phyloP scores from a whole-genome alignment of 2,113 vertebrate genomes.

The Theristicus caerulescens region DNA sequence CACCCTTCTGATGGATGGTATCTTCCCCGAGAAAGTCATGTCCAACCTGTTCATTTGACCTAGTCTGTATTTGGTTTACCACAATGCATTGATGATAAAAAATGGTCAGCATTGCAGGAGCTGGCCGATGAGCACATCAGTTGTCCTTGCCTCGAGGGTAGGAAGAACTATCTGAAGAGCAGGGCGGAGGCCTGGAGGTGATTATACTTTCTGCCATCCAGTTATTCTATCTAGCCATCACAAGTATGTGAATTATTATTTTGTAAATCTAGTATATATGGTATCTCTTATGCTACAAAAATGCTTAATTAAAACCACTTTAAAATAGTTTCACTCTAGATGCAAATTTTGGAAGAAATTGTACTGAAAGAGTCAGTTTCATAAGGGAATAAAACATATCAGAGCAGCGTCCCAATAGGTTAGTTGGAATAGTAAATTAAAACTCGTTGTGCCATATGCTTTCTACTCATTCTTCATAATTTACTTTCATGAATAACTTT shows the following conservation, averaged over 20 bases:
- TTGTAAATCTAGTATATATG: not conserved
- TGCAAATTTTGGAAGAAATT: not conserved
- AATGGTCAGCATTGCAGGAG: not conserved
- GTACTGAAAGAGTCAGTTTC: not conserved
- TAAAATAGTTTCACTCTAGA: not conserved
- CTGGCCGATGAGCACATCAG: not conserved
- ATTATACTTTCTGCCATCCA: not conserved
- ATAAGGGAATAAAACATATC: not conserved
- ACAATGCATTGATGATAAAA: not conserved
- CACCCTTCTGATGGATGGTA: not conserved
- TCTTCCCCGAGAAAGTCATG: not conserved
- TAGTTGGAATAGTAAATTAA: constrained; percentile 14
- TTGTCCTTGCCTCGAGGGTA: not conserved
- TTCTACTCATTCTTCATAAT: not conserved
- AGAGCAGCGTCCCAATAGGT: not conserved
- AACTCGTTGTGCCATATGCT: not conserved
- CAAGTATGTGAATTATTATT: not conserved
- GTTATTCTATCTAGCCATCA: not conserved
- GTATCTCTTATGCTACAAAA: not conserved
- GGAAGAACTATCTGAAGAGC: not conserved
- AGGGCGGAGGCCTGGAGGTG: not conserved
- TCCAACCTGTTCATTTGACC: not conserved
- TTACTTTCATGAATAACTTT: constrained; percentile 10
- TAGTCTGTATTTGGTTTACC: not conserved
- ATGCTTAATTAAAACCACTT: not conserved